These are phyloP conservation scores for Phataginus tricuspis DNA, from an alignment of 2,797 vertebrate genomes.

Conservation along the genomic window DNA sequence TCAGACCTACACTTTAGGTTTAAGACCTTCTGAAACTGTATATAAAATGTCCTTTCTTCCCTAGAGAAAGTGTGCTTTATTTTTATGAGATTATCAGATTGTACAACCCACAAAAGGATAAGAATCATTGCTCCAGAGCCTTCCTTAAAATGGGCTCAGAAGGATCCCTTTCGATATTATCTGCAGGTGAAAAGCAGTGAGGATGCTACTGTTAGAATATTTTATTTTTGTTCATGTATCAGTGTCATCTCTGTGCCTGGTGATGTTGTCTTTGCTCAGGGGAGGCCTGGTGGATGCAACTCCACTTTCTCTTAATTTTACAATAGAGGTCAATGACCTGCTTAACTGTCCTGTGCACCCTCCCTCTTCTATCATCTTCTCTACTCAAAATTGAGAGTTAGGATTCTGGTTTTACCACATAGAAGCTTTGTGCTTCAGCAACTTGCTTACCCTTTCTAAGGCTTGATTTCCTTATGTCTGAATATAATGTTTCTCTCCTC, in stretches of 20 bases:
- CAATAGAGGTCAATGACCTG: neutral
- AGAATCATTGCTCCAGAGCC: neutral
- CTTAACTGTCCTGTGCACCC: neutral
- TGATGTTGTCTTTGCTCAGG: neutral
- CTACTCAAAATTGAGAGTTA: neutral
- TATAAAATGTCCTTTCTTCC: neutral
- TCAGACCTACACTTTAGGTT: neutral
- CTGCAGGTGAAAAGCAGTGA: neutral
- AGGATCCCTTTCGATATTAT: neutral
- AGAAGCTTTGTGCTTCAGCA: neutral
- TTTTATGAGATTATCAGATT: slow-evolving; percentile 44
- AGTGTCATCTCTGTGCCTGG: neutral
- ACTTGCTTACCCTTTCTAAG: neutral
- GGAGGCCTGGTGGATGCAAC: neutral
- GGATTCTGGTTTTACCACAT: neutral
- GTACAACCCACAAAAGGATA: neutral
- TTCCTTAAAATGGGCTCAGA: neutral
- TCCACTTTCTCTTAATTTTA: neutral
- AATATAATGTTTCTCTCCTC: neutral
- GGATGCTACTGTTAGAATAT: neutral
- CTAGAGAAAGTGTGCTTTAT: neutral
- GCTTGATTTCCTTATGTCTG: neutral
- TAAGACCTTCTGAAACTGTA: slow-evolving; percentile 47
- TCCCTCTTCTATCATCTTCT: neutral
- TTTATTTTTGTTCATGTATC: neutral